Evolutionary conservation across 2,113 vertebrate genomes (phyloP).

Genomic region (Dinomys branickii): DNA sequence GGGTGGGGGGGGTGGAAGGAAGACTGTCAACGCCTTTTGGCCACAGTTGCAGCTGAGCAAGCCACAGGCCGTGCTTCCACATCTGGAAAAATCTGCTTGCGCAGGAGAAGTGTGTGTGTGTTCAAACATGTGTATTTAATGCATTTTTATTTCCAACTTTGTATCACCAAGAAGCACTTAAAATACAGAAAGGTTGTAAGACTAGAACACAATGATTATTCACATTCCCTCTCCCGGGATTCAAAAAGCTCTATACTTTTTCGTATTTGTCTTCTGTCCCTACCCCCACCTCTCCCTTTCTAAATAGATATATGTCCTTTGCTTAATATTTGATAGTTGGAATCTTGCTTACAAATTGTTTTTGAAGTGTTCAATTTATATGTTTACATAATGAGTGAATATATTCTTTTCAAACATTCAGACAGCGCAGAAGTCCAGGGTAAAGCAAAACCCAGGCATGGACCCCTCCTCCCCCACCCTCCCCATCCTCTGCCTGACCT

Average conservation of each 20-base stretch:
- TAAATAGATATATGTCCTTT: background rate
- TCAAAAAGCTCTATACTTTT: background rate
- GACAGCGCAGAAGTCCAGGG: background rate
- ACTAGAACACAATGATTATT: background rate
- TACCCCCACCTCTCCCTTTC: background rate
- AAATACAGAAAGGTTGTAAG: constrained; percentile 10
- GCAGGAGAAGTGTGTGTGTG: constrained; percentile 21
- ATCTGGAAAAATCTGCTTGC: constrained; percentile 73
- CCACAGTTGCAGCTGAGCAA: constrained; percentile 17
- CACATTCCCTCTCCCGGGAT: background rate
- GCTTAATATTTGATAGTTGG: constrained; percentile 41
- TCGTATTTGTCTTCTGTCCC: background rate
- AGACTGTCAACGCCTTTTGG: background rate
- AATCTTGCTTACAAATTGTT: background rate
- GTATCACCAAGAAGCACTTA: background rate
- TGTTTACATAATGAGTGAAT: background rate
- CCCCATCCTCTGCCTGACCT: background rate
- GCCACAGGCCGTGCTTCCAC: constrained; percentile 38
- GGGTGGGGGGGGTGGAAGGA: background rate
- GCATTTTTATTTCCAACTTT: constrained; percentile 36
- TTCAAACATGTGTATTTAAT: constrained; percentile 28
- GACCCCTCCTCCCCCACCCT: background rate
- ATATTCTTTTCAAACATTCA: background rate
- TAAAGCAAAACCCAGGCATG: background rate
- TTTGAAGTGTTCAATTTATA: background rate